Base-by-base conservation (phyloP, 64 coral and sea anemone species). In the Montipora efflorescens region DNA sequence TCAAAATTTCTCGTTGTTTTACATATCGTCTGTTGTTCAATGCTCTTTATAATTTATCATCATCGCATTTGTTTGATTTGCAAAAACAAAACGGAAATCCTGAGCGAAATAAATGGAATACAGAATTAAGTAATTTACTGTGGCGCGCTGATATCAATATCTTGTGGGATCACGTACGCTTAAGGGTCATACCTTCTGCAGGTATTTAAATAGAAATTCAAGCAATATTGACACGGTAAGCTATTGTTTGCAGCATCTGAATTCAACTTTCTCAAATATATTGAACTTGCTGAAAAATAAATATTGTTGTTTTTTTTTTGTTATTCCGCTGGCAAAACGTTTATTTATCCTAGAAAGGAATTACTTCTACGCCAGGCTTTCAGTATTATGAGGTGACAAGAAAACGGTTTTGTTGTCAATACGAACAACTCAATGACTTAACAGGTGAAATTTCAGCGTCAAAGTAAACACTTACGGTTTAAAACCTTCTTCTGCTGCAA, bases 381-480 rank as follows among this genome's bases (percentile, higher is more conserved):
- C 10, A 55, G 5, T 55, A 10, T 7, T 55, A 5, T 55, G 6
- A 10, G 52, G 52, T 64, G 14, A 11, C 53, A 16, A 64, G 14
- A 64, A 14, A 64, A 64, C 61, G 11, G 13, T 12, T n/a, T n/a
- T 64, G 9, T 64, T 14, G 68, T 8, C 5, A 71, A 71, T 1
- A 23, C 18, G 68, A 71, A 50, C 7, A 18, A 0, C 16, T 6
- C 13, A 49, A 25, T 70, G 16, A 7, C 22, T 8, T 47, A 19
- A 85, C 82, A 85, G 82, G 61, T 69, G 82, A 47, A 69, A 83
- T 50, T 69, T 85, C 61, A 85, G 48, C 82, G 8, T 7, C 46
- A 44, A 15, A n/a, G 64, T 48, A 67, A 48, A 85, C 58, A 43
- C 48, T 85, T 20, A 19, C 19, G 43, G 43, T 48, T 21, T 18